phyloP scores from a whole-genome alignment of 2,888 invertebrate genomes.

The Zygaena filipendulae region DNA sequence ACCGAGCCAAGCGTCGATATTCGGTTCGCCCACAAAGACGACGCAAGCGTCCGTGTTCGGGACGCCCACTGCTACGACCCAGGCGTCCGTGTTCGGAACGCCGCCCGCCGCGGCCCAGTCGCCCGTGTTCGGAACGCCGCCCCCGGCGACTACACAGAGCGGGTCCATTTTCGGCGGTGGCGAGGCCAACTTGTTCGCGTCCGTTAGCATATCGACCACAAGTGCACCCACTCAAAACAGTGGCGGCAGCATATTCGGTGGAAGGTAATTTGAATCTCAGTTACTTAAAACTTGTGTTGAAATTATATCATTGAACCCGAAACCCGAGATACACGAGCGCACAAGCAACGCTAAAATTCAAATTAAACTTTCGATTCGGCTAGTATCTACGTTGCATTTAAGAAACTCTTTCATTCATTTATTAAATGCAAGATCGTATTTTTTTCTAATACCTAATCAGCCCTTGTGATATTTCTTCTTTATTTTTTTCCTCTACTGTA shows the following conservation, averaged over 20 bases:
- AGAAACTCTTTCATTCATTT: too few relatives aligned
- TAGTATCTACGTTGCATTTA: too few relatives aligned
- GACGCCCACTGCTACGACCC: constrained; percentile 18
- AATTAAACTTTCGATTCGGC: too few relatives aligned
- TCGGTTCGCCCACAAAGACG: constrained; percentile 21
- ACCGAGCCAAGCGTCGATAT: constrained; percentile 20
- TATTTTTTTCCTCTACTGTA: too few relatives aligned
- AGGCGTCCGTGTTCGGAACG: constrained; percentile 21
- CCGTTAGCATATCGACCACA: constrained; percentile 54
- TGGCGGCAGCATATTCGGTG: constrained; percentile 47
- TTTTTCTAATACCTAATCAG: too few relatives aligned
- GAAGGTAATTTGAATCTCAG: constrained; percentile 40
- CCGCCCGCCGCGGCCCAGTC: constrained; percentile 20
- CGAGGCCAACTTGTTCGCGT: constrained; percentile 44
- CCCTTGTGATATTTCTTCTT: too few relatives aligned
- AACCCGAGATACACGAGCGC: neutral
- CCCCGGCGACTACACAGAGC: constrained; percentile 31
- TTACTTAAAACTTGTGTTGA: too few relatives aligned
- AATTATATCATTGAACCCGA: neutral
- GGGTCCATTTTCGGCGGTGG: constrained; percentile 40
- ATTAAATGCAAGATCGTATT: too few relatives aligned
- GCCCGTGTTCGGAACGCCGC: constrained; percentile 28
- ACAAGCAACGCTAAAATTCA: neutral
- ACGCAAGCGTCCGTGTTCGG: constrained; percentile 27
- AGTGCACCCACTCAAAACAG: constrained; percentile 32